Evolutionary conservation across 2,888 invertebrate genomes (phyloP), one percentile per base, ranked within the genome.

Genomic region (Craniophora ligustri): DNA sequence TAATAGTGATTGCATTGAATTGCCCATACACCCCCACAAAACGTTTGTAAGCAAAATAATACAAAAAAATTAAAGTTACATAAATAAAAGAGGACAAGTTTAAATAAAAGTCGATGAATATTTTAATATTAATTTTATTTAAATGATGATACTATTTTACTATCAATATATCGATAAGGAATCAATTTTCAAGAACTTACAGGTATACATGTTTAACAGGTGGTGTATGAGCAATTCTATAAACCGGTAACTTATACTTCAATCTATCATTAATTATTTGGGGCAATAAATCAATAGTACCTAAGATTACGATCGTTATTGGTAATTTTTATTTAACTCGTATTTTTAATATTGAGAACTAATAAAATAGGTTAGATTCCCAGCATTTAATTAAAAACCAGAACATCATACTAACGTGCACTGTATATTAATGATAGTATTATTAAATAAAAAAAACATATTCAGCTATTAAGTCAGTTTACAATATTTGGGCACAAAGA

Each of bases 1-100:
- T 58, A 26, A 50, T 31, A 40, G 46, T 39, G 56, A 26, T 26
- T 23, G 57, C 50, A 82, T 65, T 72, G 53, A 77, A 91, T 91
- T 93, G 92, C 92, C 92, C 92, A 93, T 92, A 93, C 92, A 93
- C 92, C 92, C 92, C 92, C 92, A 92, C 92, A 93, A 92, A 91
- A 88, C 87, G 86, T 86, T 85, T 82, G 73, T 73, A 85, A 82
- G 76, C 64, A 85, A 85, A 81, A 75, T 76, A 86, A 82, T 65
- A 68, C 78, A 51, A 85, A 88, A 41, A 88, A 88, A 76, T 82
- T 86, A 84, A 80, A 83, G 77, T 82, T 77, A 86, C 67, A 88
- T 86, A 88, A 81, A 88, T 72, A 68, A 68, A 87, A 89, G 73
- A 86, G 91, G 91, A 83, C 84, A 84, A 81, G 78, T 76, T 80